Percentiles rank a stretch among this genome's conserved stretches.
These are phyloP conservation scores for Eufriesea mexicana DNA, from an alignment of 1,140 invertebrate species.

Conservation along the genomic window DNA sequence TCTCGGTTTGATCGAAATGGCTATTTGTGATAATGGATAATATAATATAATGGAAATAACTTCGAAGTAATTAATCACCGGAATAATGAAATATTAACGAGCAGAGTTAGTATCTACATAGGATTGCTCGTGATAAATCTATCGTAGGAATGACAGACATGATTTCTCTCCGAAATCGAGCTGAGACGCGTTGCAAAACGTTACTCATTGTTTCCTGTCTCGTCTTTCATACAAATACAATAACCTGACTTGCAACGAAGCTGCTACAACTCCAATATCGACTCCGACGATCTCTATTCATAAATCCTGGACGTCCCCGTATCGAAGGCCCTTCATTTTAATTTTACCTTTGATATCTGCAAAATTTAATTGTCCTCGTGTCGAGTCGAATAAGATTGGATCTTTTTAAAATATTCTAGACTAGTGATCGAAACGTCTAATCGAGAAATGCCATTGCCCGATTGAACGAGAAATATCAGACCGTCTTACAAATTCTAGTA, in stretches of 20 bases:
- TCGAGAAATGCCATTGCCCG: not conserved
- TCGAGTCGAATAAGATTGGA: not conserved
- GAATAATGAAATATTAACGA: not conserved
- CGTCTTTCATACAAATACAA: not conserved
- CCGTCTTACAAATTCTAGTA: no score
- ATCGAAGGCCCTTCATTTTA: no score
- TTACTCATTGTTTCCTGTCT: not conserved
- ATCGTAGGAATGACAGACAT: not conserved
- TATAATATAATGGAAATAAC: no score
- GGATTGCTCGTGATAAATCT: not conserved
- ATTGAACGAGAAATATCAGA: no score
- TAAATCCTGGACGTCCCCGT: not conserved
- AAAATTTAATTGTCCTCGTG: not conserved
- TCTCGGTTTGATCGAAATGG: no score
- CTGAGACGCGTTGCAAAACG: not conserved
- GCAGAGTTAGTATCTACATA: not conserved
- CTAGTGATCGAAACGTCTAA: no score
- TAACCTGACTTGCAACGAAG: not conserved
- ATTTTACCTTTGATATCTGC: not conserved
- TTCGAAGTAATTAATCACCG: no score
- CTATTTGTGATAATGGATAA: no score
- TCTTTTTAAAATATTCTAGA: not conserved
- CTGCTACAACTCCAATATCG: not conserved
- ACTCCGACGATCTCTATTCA: not conserved
- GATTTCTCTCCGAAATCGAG: constrained; percentile 1